Percentiles rank a stretch among this genome's conserved stretches.
Conservation (phyloP, 2,797 vertebrate species). For the Nyctibius grandis region DNA sequence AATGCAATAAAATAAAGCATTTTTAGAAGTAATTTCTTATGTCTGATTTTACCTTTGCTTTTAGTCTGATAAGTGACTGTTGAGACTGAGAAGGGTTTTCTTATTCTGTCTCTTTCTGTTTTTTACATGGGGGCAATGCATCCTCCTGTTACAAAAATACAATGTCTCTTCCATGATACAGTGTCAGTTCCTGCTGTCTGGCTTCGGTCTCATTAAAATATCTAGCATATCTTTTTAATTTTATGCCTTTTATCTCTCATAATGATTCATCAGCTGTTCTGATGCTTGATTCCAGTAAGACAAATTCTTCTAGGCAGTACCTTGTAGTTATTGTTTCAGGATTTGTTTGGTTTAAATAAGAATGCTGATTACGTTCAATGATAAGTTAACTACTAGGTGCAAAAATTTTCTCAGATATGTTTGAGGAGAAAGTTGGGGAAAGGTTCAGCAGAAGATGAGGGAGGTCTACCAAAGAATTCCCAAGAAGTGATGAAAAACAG, state of each 20-base stretch:
- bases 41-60: neutral
- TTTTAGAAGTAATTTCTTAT: neutral
- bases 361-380: neutral
- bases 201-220: neutral
- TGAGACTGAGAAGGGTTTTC: neutral
- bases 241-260: neutral
- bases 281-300: neutral
- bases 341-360: neutral
- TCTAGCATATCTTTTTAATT: neutral
- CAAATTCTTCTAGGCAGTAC: neutral
- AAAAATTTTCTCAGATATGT: neutral
- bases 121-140: neutral
- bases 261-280: neutral
- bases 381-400: neutral
- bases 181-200: neutral
- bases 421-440: neutral
- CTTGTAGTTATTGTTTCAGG: neutral
- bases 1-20: neutral
- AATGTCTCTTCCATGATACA: neutral
- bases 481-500: neutral
- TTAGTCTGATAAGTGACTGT: neutral
- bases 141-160: neutral
- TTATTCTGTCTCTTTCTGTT: neutral
- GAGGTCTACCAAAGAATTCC: neutral
- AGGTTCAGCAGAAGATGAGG: neutral